Conservation (phyloP, 2,797 vertebrate species). For the Myotis findleyi region DNA sequence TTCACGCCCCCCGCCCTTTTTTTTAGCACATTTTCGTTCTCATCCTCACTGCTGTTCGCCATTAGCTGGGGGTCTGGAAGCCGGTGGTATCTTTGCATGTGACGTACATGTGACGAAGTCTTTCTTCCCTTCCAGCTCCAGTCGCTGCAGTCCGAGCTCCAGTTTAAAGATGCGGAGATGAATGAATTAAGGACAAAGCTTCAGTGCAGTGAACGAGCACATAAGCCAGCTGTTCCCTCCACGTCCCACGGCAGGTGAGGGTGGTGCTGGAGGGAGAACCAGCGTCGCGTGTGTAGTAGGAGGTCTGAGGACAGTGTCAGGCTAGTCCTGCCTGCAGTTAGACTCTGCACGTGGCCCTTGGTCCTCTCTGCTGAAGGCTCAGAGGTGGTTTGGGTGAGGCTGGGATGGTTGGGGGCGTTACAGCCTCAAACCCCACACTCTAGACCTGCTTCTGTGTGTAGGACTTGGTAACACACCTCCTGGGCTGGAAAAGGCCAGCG, state of each 20-base stretch:
- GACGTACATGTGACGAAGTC: too few relatives aligned
- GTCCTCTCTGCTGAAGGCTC: not conserved
- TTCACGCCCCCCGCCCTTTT: too few relatives aligned
- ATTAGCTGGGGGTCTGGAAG: not conserved
- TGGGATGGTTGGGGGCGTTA: not conserved
- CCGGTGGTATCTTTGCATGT: not conserved
- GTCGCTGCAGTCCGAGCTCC: constrained; percentile 94
- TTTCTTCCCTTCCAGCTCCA: constrained; percentile 90
- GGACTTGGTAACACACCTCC: not conserved
- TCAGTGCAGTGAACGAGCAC: constrained; percentile 90
- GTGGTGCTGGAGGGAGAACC: not conserved
- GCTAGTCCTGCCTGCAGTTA: not conserved
- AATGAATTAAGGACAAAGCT: constrained; percentile 94
- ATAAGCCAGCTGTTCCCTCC: constrained; percentile 75
- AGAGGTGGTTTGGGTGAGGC: not conserved
- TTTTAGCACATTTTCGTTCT: not conserved
- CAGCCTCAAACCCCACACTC: not conserved
- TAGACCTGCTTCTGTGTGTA: not conserved
- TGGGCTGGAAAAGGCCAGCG: not conserved
- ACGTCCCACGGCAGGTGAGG: constrained; percentile 88
- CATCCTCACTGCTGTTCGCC: not conserved
- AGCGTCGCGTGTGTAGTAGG: not conserved
- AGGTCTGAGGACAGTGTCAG: not conserved
- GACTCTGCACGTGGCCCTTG: not conserved
- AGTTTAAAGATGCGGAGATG: constrained; percentile 98